Evolutionary conservation across 2,113 vertebrate species (phyloP), one percentile per base, ranked within the genome.

Genomic region (Tinamus guttatus): DNA sequence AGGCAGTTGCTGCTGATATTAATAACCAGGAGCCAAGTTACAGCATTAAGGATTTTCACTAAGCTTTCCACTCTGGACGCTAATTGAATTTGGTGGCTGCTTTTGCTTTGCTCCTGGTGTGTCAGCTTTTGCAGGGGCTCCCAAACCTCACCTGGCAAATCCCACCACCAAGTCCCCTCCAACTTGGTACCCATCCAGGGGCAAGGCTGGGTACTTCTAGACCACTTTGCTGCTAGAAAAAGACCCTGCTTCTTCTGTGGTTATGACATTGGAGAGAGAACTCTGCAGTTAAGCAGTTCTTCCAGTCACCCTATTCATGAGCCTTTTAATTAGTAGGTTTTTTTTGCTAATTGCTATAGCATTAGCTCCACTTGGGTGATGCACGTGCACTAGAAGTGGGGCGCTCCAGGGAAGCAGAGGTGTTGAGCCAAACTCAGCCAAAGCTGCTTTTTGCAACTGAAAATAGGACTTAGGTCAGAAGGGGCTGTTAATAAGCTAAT

Each of bases 281-380:
- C 80, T 36, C 58, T 54, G 65, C 30, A 27, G 25, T 70, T 36
- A 45, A 87, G 83, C 20, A 51, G 8, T 32, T 86, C 70, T 85
- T 89, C 65, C 69, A 69, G 41, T 65, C 77, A 73, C 75, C 89
- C 64, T 56, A 75, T 86, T 95, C 78, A 91, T 8, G 65, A 96
- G 87, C 69, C 91, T 93, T 88, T 94, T 94, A 94, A 93, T 96
- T 88, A 88, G 34, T 27, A 65, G 36, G 25, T 49, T 49, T 49
- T 49, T 79, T 51, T 38, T 63, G 34, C 83, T 79, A 86, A 92
- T 96, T 89, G 77, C 88, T 73, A 21, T 52, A 25, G 76, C 12
- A 0, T 28, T 32, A 63, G 86, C 38, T n/a, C 70, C 59, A 4
- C 87, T 36, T 5, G 89, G 81, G 87, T 85, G 82, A 89, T 43